phyloP scores from a whole-genome alignment of 2,888 invertebrate genomes.

The Vannuccia rotundouncinata region DNA sequence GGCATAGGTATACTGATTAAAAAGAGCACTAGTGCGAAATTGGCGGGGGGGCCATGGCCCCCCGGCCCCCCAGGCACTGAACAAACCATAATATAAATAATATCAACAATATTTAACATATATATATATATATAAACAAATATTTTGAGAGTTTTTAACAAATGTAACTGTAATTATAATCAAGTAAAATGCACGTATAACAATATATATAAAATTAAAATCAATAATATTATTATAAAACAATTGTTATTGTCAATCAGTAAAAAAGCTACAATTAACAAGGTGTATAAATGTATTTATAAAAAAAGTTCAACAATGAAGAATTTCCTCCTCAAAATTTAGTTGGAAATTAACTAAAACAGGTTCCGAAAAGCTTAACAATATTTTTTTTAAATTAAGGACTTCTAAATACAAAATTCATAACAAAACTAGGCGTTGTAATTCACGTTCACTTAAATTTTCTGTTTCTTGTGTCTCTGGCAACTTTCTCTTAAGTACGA shows the following conservation, averaged over 20 bases:
- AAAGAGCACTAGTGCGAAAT: constrained; percentile 11
- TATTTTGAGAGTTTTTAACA: no score
- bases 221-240: neutral
- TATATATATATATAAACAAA: no score
- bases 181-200: neutral
- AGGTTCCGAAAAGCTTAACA: neutral
- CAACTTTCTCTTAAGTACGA: neutral
- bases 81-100: no score
- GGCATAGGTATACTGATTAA: constrained; percentile 17
- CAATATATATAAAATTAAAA: neutral
- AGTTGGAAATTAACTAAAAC: neutral
- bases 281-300: neutral
- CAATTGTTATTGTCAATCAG: neutral
- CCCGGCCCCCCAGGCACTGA: neutral
- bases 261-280: neutral
- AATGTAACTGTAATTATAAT: no score
- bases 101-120: no score
- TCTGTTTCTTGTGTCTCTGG: neutral
- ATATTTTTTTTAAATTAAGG: neutral
- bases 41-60: constrained; percentile 22
- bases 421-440: neutral
- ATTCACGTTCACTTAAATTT: neutral
- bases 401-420: neutral
- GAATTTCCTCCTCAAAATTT: neutral
- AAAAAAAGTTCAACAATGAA: neutral